Percentiles rank a stretch among this genome's conserved stretches.
Evolutionary conservation across 2,113 vertebrate genomes (phyloP).

Genomic region (Aspiorhynchus laticeps): DNA sequence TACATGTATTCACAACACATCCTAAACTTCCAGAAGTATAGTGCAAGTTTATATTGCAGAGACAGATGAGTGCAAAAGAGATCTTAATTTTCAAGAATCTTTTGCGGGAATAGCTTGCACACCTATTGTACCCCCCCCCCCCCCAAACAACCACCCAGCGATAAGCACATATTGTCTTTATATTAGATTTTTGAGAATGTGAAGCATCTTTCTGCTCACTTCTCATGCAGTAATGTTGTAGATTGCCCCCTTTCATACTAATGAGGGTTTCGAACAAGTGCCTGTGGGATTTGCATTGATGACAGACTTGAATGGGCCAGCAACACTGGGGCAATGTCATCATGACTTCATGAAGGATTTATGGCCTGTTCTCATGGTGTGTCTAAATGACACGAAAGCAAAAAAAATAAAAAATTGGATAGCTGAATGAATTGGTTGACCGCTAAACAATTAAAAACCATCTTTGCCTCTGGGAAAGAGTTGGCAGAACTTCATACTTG

Average conservation of each 20-base stretch:
- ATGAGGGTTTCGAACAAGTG: slow-evolving; percentile 10
- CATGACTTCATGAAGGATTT: not conserved
- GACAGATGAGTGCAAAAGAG: slow-evolving; percentile 93
- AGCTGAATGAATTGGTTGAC: not conserved
- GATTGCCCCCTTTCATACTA: not conserved
- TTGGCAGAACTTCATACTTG: not conserved
- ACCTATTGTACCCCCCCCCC: slow-evolving; percentile 85
- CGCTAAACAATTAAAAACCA: not conserved
- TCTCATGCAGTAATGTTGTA: not conserved
- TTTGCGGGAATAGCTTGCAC: slow-evolving; percentile 90
- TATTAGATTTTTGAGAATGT: not conserved
- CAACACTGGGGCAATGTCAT: not conserved
- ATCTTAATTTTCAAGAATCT: slow-evolving; percentile 93
- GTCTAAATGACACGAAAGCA: not conserved
- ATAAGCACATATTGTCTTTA: slow-evolving; percentile 66
- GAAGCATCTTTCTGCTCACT: not conserved
- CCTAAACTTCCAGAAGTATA: slow-evolving; percentile 78
- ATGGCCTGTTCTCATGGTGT: not conserved
- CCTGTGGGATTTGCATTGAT: not conserved
- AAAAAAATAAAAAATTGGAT: not conserved
- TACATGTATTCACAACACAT: not conserved
- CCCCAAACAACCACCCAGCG: slow-evolving; percentile 80
- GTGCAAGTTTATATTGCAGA: slow-evolving; percentile 96
- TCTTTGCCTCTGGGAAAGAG: not conserved
- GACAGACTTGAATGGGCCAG: not conserved